Evolutionary conservation across 2,113 vertebrate genomes (phyloP).

Genomic region (Leptocoma aspasia): DNA sequence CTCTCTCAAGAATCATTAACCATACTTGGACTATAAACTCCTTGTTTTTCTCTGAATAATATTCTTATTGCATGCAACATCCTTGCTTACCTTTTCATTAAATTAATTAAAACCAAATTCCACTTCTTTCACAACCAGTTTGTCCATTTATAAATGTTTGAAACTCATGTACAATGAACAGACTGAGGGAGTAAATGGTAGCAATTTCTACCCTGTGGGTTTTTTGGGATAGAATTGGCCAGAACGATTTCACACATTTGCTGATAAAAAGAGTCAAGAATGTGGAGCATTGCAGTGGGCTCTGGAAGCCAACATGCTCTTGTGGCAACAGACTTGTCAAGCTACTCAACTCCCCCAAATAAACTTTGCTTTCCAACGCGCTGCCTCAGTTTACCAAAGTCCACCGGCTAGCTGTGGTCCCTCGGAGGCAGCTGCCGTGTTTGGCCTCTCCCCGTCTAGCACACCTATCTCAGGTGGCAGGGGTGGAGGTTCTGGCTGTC

Average conservation of each 20-base stretch:
- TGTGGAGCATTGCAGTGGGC: accelerated
- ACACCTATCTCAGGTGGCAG: too few relatives aligned
- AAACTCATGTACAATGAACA: not conserved
- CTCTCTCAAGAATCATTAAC: not conserved
- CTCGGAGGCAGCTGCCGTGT: too few relatives aligned
- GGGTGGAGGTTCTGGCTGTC: too few relatives aligned
- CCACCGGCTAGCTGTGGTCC: too few relatives aligned
- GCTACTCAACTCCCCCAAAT: not conserved
- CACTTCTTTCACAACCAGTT: not conserved
- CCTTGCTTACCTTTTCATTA: not conserved
- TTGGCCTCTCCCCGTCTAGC: too few relatives aligned
- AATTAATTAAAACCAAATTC: not conserved
- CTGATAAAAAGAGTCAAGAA: not conserved
- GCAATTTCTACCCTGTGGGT: not conserved
- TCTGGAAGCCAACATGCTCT: not conserved
- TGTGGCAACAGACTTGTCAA: not conserved
- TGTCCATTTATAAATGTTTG: not conserved
- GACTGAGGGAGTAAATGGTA: not conserved
- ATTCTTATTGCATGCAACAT: not conserved
- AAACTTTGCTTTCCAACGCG: not conserved
- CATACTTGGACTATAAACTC: not conserved
- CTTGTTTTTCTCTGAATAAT: not conserved
- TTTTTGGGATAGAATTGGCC: not conserved
- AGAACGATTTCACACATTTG: not conserved
- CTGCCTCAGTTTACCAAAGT: too few relatives aligned